Evolutionary conservation across 2,113 vertebrate species (phyloP), one percentile per base, ranked within the genome.

Genomic region (Istiophorus platypterus): DNA sequence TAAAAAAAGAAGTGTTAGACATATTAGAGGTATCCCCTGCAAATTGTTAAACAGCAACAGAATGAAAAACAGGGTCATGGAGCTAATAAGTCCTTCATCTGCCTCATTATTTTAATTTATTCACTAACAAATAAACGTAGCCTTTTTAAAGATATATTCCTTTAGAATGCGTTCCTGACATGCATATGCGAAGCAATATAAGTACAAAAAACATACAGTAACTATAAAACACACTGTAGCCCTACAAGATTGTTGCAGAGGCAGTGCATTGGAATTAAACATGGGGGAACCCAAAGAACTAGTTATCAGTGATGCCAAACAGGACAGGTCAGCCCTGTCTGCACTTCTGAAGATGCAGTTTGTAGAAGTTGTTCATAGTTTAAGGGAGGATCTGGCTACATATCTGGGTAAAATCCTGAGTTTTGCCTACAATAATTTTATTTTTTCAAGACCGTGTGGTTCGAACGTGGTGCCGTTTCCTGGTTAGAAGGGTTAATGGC

Each of bases 1-100:
- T n/a, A 41, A 71, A 42, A 58, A 49, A 29, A 42, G 1, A 81
- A 57, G 69, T 29, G 24, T 17, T 4, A 77, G 72, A 80, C 67
- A 27, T 52, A 34, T 67, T 34, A 66, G 71, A 66, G 37, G 56
- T 75, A 37, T 72, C 51, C 56, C 22, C 20, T 39, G 45, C 37
- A 52, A 57, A 20, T 26, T 58, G 31, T 82, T 37, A 66, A 76
- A 59, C 12, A 18, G 52, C 37, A 20, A 72, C 42, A 42, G 31
- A 71, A 41, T 29, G 0, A 10, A 24, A 24, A 31, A 5, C 63
- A 27, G 49, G 39, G 29, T 52, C 15, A 39, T 22, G 22, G n/a
- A 51, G 34, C 7, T 63, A 41, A 34, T 18, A 4, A 39, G 61
- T 47, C 61, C 54, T 41, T 34, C 29, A 57, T n/a, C 0, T 0